phyloP scores from a whole-genome alignment of 2,113 vertebrate genomes.

The Dascyllus trimaculatus region DNA sequence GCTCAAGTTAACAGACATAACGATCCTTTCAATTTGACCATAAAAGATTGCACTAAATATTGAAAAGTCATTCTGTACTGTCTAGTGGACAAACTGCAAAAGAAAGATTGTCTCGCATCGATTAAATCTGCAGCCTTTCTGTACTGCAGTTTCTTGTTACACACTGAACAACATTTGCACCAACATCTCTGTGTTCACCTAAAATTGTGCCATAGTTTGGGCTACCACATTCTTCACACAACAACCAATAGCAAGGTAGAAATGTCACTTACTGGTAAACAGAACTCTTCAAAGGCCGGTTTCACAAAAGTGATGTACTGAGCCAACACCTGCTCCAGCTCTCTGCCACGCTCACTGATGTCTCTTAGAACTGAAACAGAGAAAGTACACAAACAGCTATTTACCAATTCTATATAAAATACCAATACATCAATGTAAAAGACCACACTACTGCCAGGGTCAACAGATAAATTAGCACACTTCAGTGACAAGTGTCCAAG shows the following conservation, averaged over 20 bases:
- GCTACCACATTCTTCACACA: neutral
- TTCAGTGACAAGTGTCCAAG: neutral
- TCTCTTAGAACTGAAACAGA: conserved; percentile 90
- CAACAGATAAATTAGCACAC: neutral
- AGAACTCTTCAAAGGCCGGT: conserved; percentile 98
- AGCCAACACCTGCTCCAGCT: conserved; percentile 93
- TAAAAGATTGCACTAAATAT: too few species aligned
- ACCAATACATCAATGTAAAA: neutral
- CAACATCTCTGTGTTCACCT: too few species aligned
- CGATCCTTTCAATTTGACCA: too few species aligned
- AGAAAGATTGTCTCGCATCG: too few species aligned
- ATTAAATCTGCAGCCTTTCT: too few species aligned
- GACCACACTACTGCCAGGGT: neutral
- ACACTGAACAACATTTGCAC: too few species aligned
- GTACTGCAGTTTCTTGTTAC: too few species aligned
- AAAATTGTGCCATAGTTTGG: too few species aligned
- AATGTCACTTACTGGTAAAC: conserved; percentile 91
- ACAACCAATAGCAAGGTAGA: neutral
- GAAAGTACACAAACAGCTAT: neutral
- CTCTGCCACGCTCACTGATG: conserved; percentile 93
- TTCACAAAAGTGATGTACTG: conserved; percentile 99
- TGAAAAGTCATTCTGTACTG: too few species aligned
- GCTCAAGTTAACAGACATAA: too few species aligned
- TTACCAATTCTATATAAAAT: neutral
- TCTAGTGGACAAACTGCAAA: conserved; percentile 7